phyloP scores from a whole-genome alignment of 2,888 invertebrate genomes.

The Orthosia gothica region DNA sequence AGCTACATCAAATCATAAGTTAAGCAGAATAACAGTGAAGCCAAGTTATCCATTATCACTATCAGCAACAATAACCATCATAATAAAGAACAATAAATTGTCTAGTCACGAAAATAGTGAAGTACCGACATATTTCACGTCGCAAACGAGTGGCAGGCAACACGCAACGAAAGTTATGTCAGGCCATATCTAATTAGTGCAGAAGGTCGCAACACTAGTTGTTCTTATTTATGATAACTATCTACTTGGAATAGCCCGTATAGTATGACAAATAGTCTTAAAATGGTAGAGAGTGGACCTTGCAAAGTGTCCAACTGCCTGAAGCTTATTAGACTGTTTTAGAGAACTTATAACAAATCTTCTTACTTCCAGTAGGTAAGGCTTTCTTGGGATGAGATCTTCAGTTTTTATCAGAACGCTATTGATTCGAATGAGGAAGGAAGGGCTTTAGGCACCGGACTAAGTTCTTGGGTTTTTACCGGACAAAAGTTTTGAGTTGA shows the following conservation, averaged over 20 bases:
- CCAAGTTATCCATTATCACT: slow-evolving; percentile 3
- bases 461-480: background rate
- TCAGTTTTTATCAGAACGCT: too few relatives aligned
- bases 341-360: background rate
- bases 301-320: too few relatives aligned
- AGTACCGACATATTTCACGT: slow-evolving; percentile 35
- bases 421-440: too few relatives aligned
- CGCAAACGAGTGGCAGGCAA: slow-evolving; percentile 36
- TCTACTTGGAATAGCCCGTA: slow-evolving; percentile 22
- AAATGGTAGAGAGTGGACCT: background rate
- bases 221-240: slow-evolving; percentile 56
- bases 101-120: slow-evolving; percentile 32
- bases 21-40: background rate
- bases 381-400: background rate
- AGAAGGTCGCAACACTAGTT: slow-evolving; percentile 56
- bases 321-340: too few relatives aligned
- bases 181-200: slow-evolving; percentile 56
- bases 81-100: slow-evolving; percentile 29
- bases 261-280: slow-evolving; percentile 15
- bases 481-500: background rate
- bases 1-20: background rate
- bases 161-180: slow-evolving; percentile 62
- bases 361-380: background rate
- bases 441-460: too few relatives aligned
- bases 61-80: slow-evolving; percentile 12